Percentiles rank a stretch among this genome's conserved stretches.
phyloP scores from a whole-genome alignment of 2,113 vertebrate species.

The Myodes glareolus region DNA sequence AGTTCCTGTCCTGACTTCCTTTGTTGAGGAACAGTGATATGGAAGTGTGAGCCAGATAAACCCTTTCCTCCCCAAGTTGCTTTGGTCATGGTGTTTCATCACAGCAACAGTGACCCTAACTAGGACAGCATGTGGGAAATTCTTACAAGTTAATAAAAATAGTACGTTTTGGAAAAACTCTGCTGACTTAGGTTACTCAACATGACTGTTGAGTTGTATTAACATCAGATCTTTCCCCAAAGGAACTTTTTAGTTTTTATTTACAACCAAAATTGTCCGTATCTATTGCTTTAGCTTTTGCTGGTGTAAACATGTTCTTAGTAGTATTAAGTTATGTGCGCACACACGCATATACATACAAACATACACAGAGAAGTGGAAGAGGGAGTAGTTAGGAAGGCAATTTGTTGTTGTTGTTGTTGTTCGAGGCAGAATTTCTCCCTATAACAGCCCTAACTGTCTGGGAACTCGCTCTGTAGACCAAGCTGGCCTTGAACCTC shows the following conservation, averaged over 20 bases:
- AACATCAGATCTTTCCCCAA: background rate
- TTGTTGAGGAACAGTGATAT: background rate
- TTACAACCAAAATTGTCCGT: background rate
- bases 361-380: background rate
- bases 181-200: background rate
- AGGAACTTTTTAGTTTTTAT: background rate
- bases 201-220: background rate
- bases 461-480: too few relatives aligned
- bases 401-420: too few relatives aligned
- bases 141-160: background rate
- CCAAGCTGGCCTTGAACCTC: too few relatives aligned
- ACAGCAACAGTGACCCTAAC: background rate
- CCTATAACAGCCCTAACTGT: background rate
- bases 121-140: background rate
- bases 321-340: background rate
- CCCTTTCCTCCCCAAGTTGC: background rate
- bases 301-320: background rate
- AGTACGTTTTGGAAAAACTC: background rate
- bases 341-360: background rate
- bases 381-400: background rate
- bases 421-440: background rate
- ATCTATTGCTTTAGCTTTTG: slow-evolving; percentile 37
- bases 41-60: background rate
- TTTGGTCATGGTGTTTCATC: background rate
- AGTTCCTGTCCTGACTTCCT: background rate